Conservation (phyloP, 2,113 vertebrate species). For the Prochilodus magdalenae region DNA sequence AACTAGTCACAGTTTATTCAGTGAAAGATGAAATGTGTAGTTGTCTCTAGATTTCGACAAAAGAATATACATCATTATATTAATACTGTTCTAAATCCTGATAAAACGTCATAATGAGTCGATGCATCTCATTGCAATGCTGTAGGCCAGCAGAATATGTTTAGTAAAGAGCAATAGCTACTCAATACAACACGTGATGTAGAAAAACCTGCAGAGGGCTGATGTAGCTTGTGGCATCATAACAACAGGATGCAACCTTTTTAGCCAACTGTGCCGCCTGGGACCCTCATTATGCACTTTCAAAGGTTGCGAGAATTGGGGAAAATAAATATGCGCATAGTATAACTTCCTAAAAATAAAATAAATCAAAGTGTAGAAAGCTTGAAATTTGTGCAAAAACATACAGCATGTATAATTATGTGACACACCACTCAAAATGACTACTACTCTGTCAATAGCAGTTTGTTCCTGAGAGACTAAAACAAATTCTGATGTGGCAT, state of each 20-base stretch:
- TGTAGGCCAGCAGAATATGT: neutral
- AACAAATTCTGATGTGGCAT: constrained; percentile 42
- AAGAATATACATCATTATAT: neutral
- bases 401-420: neutral
- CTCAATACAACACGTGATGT: neutral
- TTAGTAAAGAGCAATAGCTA: neutral
- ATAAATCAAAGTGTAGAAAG: neutral
- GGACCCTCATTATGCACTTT: constrained; percentile 5
- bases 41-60: neutral
- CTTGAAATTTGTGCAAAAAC: neutral
- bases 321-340: neutral
- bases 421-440: constrained; percentile 5
- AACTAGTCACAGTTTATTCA: neutral
- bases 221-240: neutral
- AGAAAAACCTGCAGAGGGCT: neutral
- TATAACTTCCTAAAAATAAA: neutral
- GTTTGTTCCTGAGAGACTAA: constrained; percentile 29
- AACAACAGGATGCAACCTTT: neutral
- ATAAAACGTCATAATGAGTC: no score
- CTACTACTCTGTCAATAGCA: constrained; percentile 5
- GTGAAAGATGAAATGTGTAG: neutral
- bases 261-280: neutral
- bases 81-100: neutral
- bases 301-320: neutral
- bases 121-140: neutral